phyloP scores from a whole-genome alignment of 2,113 vertebrate genomes.

The Campylorhamphus procurvoides region DNA sequence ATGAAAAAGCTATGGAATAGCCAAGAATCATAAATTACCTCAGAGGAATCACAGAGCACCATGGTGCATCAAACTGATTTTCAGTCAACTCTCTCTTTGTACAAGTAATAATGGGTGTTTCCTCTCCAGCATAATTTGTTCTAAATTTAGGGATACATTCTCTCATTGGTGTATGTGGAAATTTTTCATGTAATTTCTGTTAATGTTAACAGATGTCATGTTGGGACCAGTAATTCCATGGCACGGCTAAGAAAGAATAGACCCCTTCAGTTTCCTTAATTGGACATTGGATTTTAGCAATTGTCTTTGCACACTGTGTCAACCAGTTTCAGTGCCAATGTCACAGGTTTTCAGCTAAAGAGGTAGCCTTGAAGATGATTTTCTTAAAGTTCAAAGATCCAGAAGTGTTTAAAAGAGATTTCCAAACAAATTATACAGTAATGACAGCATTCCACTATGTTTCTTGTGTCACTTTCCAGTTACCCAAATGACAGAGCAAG shows the following conservation, averaged over 20 bases:
- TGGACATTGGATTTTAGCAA: not conserved
- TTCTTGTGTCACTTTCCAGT: not conserved
- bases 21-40: conserved; percentile 3
- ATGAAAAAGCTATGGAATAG: not conserved
- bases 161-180: not conserved
- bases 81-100: not conserved
- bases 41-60: not conserved
- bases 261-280: not conserved
- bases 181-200: not conserved
- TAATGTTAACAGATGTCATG: not conserved
- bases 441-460: not conserved
- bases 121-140: not conserved
- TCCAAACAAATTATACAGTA: not conserved
- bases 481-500: not conserved
- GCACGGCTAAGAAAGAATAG: not conserved
- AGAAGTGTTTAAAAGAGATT: not conserved
- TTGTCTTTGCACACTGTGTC: not conserved
- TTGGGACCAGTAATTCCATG: not conserved
- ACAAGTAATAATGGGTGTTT: not conserved
- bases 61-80: not conserved
- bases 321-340: not conserved
- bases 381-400: conserved; percentile 31
- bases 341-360: not conserved
- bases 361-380: not conserved
- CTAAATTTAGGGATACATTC: conserved; percentile 15